Conservation (phyloP, 2,113 vertebrate genomes). For the Epinephelus cyanopodus region DNA sequence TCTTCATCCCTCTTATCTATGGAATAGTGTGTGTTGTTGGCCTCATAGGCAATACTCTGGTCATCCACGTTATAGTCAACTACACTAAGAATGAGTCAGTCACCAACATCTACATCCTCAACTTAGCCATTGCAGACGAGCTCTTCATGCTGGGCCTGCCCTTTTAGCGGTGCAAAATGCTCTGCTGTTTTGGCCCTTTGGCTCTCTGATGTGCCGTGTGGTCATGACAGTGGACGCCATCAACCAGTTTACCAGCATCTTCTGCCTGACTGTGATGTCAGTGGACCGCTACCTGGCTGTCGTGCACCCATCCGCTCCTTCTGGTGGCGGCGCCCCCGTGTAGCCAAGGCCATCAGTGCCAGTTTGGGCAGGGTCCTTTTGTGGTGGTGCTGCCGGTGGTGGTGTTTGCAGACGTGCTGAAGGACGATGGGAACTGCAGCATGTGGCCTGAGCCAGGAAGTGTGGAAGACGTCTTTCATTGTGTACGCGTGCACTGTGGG, state of each 20-base stretch:
- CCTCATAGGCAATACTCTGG: slow-evolving; percentile 92
- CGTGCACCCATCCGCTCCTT: slow-evolving; percentile 90
- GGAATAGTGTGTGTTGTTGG: slow-evolving; percentile 92
- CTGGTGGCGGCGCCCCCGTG: slow-evolving; percentile 90
- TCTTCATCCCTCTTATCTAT: slow-evolving; percentile 94
- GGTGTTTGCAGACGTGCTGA: slow-evolving; percentile 90
- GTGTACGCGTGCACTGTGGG: slow-evolving; percentile 92
- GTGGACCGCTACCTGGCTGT: slow-evolving; percentile 96
- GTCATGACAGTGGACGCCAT: slow-evolving; percentile 97
- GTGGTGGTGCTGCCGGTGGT: slow-evolving; percentile 95
- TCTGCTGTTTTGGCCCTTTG: slow-evolving; percentile 95
- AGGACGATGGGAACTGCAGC: slow-evolving; percentile 92
- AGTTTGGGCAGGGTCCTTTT: slow-evolving; percentile 91
- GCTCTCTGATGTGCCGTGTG: slow-evolving; percentile 94
- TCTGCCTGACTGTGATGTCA: slow-evolving; percentile 96
- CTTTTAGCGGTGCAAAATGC: slow-evolving; percentile 95
- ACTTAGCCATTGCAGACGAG: slow-evolving; percentile 94
- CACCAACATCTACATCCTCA: slow-evolving; percentile 96
- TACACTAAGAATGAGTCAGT: slow-evolving; percentile 91
- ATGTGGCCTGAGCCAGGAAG: slow-evolving; percentile 94
- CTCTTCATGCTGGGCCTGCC: slow-evolving; percentile 97
- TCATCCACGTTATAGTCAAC: slow-evolving; percentile 92
- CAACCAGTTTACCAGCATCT: slow-evolving; percentile 99
- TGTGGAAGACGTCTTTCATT: slow-evolving; percentile 93
- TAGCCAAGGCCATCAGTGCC: slow-evolving; percentile 90